Percentiles rank a stretch among this genome's conserved stretches.
Conservation (phyloP, 2,113 vertebrate genomes). For the Chaetodon auriga region DNA sequence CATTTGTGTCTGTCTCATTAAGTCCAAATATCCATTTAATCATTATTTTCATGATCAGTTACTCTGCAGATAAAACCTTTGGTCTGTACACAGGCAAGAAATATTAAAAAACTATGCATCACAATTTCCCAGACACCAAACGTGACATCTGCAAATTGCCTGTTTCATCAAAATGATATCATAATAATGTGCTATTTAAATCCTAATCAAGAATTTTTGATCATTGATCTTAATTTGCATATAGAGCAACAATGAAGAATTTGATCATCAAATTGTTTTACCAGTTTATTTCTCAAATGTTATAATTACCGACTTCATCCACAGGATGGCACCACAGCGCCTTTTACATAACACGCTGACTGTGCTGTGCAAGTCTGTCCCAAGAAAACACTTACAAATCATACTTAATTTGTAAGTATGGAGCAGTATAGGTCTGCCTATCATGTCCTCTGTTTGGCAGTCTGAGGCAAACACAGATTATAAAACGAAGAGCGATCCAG, state of each 20-base stretch:
- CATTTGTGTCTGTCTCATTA: neutral
- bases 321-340: slow-evolving; percentile 44
- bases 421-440: neutral
- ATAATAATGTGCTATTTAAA: neutral
- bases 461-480: slow-evolving; percentile 89
- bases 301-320: slow-evolving; percentile 24
- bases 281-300: neutral
- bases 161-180: neutral
- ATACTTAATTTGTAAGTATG: neutral
- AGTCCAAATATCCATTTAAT: neutral
- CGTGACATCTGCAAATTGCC: neutral
- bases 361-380: neutral
- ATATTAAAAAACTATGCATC: neutral
- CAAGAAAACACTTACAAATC: neutral
- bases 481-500: slow-evolving; percentile 89
- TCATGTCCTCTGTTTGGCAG: slow-evolving; percentile 6
- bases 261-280: neutral
- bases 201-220: neutral
- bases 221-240: neutral
- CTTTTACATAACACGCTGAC: neutral
- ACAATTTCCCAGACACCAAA: neutral
- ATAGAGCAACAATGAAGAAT: neutral
- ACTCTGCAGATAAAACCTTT: neutral
- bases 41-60: neutral
- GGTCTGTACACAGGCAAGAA: no score